Conservation (phyloP, 1,140 invertebrate species). For the Formica selysi region DNA sequence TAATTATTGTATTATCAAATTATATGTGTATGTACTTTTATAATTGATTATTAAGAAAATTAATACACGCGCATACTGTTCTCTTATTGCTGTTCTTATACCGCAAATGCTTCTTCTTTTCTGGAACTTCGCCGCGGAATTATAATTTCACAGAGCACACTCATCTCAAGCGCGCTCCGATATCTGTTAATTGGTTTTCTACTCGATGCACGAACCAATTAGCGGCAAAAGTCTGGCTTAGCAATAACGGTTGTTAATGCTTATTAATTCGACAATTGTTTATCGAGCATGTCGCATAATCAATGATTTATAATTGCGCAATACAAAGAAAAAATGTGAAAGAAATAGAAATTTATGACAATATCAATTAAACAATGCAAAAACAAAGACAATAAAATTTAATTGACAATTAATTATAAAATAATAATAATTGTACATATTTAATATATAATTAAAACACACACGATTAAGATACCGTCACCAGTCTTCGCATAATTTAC, state of each 20-base stretch:
- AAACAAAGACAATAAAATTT: not conserved
- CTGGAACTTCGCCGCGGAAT: not conserved
- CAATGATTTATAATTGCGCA: slow-evolving; percentile 9
- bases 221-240: slow-evolving; percentile 25
- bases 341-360: not conserved
- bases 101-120: slow-evolving; percentile 16
- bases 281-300: not conserved
- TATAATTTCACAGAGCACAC: slow-evolving; percentile 39
- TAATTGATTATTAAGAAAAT: slow-evolving; percentile 8
- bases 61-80: not conserved
- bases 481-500: slow-evolving; percentile 44
- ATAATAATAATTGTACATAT: slow-evolving; percentile 6
- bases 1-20: no score
- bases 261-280: slow-evolving; percentile 33
- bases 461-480: slow-evolving; percentile 16
- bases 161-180: slow-evolving; percentile 41
- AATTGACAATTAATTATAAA: slow-evolving; percentile 7
- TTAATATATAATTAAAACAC: slow-evolving; percentile 27
- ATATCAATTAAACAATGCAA: not conserved
- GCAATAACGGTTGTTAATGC: slow-evolving; percentile 49
- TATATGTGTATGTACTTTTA: no score
- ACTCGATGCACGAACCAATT: slow-evolving; percentile 61
- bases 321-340: not conserved
- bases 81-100: not conserved
- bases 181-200: slow-evolving; percentile 59